Evolutionary conservation across 2,113 vertebrate genomes (phyloP).

Genomic region (Cinclus mexicanus): DNA sequence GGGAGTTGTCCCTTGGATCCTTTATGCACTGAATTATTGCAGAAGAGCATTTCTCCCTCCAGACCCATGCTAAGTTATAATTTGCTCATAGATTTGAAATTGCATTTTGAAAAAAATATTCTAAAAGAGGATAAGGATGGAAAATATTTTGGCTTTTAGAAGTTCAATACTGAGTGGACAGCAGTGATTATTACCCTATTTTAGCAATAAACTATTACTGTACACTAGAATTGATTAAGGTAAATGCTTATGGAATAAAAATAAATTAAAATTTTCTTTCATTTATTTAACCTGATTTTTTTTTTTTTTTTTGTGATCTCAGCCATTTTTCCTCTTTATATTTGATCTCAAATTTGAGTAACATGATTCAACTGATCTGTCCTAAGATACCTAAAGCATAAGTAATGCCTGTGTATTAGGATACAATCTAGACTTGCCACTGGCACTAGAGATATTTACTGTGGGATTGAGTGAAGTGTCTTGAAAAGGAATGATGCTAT

Average conservation of each 20-base stretch:
- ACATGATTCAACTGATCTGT: neutral
- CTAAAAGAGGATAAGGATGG: neutral
- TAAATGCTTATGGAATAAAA: neutral
- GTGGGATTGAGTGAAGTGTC: neutral
- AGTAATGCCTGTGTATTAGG: neutral
- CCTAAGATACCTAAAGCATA: neutral
- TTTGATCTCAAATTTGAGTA: neutral
- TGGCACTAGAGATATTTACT: neutral
- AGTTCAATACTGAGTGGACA: neutral
- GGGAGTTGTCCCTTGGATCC: neutral
- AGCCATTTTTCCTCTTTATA: neutral
- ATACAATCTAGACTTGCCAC: neutral
- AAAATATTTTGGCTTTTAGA: neutral
- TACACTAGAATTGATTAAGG: neutral
- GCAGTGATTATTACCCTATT: neutral
- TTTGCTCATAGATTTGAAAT: constrained; percentile 12
- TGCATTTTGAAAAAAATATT: constrained; percentile 1
- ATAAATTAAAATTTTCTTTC: neutral
- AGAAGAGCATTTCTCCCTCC: neutral
- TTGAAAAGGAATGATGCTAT: neutral
- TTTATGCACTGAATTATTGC: neutral
- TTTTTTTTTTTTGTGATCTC: neutral
- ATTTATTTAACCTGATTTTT: neutral
- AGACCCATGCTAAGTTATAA: neutral
- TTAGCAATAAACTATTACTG: neutral